Evolutionary conservation across 2,113 vertebrate species (phyloP).

Genomic region (Genyomyrus donnyi): DNA sequence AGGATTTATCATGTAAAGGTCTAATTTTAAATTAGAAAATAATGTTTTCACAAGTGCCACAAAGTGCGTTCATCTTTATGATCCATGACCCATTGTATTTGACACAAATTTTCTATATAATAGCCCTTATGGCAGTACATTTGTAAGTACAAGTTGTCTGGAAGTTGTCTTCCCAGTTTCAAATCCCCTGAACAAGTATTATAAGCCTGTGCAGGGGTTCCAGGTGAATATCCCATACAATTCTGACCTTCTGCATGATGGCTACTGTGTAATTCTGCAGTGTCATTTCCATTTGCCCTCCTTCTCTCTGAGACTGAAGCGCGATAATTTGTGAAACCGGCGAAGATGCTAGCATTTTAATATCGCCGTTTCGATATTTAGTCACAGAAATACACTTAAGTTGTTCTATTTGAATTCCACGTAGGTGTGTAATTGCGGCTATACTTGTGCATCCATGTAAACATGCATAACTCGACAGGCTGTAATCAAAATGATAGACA

Average conservation of each 20-base stretch:
- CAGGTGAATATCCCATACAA: neutral
- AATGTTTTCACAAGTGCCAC: neutral
- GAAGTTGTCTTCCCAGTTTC: neutral
- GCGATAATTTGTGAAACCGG: too few species aligned
- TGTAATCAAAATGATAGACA: neutral
- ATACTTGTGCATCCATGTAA: neutral
- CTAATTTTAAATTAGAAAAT: neutral
- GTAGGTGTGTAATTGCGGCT: neutral
- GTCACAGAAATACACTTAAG: neutral
- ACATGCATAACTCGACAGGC: too few species aligned
- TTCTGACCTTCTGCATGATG: neutral
- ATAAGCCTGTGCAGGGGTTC: neutral
- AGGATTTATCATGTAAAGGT: neutral
- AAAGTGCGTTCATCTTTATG: neutral
- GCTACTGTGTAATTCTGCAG: too few species aligned
- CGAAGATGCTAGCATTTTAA: neutral
- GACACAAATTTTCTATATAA: neutral
- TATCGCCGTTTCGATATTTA: neutral
- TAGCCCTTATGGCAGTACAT: neutral
- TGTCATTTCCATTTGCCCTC: neutral
- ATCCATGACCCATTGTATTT: neutral
- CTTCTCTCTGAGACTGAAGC: neutral
- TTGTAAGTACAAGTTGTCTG: neutral
- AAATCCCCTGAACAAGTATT: neutral
- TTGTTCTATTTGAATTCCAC: neutral